A percentile compares a stretch with the other conserved stretches of the same genome.
phyloP scores from a whole-genome alignment of 2,797 vertebrate species.

The Melanotaenia nigrans region DNA sequence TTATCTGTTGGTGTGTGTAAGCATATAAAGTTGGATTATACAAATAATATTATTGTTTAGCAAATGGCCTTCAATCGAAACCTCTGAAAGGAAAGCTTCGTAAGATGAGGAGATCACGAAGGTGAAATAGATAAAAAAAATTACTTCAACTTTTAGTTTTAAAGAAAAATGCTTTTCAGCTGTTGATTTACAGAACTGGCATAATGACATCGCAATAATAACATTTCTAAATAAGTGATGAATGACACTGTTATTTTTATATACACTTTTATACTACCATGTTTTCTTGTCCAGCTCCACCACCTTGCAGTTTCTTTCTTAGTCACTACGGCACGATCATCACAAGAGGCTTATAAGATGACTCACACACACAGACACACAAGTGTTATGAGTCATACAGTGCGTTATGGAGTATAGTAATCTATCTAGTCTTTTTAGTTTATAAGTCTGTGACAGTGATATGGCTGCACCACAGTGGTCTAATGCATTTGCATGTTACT shows the following conservation, averaged over 20 bases:
- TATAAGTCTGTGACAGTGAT: slow-evolving; percentile 48
- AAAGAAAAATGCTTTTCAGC: too few relatives aligned
- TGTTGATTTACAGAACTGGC: not conserved
- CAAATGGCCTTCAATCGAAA: too few relatives aligned
- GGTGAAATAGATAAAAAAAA: too few relatives aligned
- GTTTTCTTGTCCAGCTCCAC: slow-evolving; percentile 9
- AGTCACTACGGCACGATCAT: slow-evolving; percentile 34
- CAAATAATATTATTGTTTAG: too few relatives aligned
- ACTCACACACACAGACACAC: slow-evolving; percentile 33
- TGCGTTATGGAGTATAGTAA: slow-evolving; percentile 55
- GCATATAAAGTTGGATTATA: too few relatives aligned
- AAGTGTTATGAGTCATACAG: slow-evolving; percentile 51
- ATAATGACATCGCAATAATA: not conserved
- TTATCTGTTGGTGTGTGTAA: not conserved
- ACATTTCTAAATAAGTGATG: slow-evolving; percentile 4
- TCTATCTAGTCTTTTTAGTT: slow-evolving; percentile 65
- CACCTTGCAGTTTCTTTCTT: slow-evolving; percentile 27
- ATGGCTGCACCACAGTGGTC: slow-evolving; percentile 54
- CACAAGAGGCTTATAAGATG: slow-evolving; percentile 43
- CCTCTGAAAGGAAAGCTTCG: too few relatives aligned
- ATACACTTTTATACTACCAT: not conserved
- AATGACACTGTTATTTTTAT: slow-evolving; percentile 23
- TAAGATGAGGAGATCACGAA: too few relatives aligned
- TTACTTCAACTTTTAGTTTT: too few relatives aligned
- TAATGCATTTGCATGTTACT: slow-evolving; percentile 47